Conservation (phyloP, 2,888 invertebrate species). For the Dolomedes plantarius region DNA sequence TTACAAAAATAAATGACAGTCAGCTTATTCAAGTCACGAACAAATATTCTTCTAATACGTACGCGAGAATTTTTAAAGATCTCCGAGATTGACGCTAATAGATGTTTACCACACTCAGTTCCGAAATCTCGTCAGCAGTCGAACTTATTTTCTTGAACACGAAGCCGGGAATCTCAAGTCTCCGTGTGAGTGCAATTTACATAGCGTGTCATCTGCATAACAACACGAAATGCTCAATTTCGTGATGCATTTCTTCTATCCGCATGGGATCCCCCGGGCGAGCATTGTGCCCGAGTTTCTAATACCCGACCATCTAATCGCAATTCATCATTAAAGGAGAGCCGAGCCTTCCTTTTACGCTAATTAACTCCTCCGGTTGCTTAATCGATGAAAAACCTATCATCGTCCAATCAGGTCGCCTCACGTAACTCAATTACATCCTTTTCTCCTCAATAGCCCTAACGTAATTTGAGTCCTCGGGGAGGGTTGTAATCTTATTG, state of each 20-base stretch:
- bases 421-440: background rate
- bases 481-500: background rate
- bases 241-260: background rate
- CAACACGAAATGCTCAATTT: background rate
- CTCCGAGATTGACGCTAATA: too few species aligned
- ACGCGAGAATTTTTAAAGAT: too few species aligned
- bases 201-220: background rate
- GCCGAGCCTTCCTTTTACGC: background rate
- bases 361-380: conserved; percentile 11
- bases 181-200: too few species aligned
- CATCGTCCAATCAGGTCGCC: background rate
- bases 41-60: too few species aligned
- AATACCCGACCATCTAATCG: background rate
- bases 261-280: background rate
- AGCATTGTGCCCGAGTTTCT: background rate
- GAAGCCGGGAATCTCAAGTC: background rate
- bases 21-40: too few species aligned
- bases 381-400: conserved; percentile 1
- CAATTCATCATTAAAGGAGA: background rate
- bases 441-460: background rate
- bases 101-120: too few species aligned
- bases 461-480: background rate
- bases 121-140: too few species aligned
- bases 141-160: too few species aligned
- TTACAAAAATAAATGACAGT: too few species aligned